phyloP scores from a whole-genome alignment of 2,888 invertebrate genomes.

The Crepidodera aurea region DNA sequence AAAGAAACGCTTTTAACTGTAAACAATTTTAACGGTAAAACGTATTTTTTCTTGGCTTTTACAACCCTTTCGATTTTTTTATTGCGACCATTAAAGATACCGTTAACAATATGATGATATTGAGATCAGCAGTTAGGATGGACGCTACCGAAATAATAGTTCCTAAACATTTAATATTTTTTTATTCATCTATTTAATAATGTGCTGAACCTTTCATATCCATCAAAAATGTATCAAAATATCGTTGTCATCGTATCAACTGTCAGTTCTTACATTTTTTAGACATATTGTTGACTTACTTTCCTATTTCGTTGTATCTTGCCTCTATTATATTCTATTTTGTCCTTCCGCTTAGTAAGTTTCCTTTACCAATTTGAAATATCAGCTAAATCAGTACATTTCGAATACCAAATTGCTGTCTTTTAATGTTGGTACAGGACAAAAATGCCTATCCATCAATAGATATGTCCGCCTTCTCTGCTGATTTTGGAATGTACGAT shows the following conservation, averaged over 20 bases:
- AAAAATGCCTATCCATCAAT: constrained; percentile 49
- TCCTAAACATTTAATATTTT: too few species aligned
- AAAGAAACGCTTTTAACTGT: too few species aligned
- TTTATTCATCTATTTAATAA: constrained; percentile 18
- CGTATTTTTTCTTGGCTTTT: too few species aligned
- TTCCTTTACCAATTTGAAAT: constrained; percentile 40
- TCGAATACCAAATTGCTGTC: constrained; percentile 14
- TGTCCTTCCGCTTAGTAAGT: constrained; percentile 59
- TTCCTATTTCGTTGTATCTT: constrained; percentile 45
- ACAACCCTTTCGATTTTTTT: too few species aligned
- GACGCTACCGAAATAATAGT: too few species aligned
- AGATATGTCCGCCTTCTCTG: constrained; percentile 54
- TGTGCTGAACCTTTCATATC: constrained; percentile 23
- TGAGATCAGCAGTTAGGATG: too few species aligned
- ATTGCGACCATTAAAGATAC: too few species aligned
- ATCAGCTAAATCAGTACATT: constrained; percentile 17
- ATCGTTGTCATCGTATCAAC: constrained; percentile 47
- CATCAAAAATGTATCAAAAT: constrained; percentile 49
- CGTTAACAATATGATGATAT: too few species aligned
- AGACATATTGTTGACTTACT: constrained; percentile 49
- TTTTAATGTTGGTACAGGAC: constrained; percentile 31
- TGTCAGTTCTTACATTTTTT: constrained; percentile 46
- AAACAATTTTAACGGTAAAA: too few species aligned
- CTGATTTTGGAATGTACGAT: constrained; percentile 43
- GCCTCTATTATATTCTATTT: constrained; percentile 50